Conservation (phyloP, 1,140 invertebrate species). For the Aphis gossypii region DNA sequence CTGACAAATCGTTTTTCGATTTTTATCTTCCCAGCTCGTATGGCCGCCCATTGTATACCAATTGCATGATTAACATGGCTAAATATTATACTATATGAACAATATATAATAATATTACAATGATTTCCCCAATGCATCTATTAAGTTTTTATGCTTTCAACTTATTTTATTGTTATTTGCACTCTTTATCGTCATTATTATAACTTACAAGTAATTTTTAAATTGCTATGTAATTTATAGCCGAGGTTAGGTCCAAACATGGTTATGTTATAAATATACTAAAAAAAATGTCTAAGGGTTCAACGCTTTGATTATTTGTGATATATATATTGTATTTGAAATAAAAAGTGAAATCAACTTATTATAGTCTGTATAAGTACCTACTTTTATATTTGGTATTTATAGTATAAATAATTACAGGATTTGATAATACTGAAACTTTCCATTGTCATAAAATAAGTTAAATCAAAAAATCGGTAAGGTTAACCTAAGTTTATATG, state of each 20-base stretch:
- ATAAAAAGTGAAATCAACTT: not conserved
- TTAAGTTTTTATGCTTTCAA: not conserved
- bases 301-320: not conserved
- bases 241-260: too few species aligned
- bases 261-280: not conserved
- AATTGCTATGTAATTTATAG: not conserved
- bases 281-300: not conserved
- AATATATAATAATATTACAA: not conserved
- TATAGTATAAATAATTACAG: not conserved
- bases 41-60: not conserved
- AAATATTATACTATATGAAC: not conserved
- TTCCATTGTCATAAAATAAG: not conserved
- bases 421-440: not conserved
- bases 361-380: not conserved
- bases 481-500: too few species aligned
- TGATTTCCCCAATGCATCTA: not conserved
- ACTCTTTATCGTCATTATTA: not conserved
- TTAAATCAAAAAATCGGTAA: not conserved
- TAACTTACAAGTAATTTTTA: not conserved
- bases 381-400: not conserved
- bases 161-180: not conserved
- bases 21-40: slow-evolving; percentile 36
- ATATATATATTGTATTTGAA: not conserved
- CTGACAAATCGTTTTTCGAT: slow-evolving; percentile 46
- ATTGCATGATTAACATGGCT: slow-evolving; percentile 33